phyloP scores from a whole-genome alignment of 2,113 vertebrate genomes.

The Pollachius pollachius region DNA sequence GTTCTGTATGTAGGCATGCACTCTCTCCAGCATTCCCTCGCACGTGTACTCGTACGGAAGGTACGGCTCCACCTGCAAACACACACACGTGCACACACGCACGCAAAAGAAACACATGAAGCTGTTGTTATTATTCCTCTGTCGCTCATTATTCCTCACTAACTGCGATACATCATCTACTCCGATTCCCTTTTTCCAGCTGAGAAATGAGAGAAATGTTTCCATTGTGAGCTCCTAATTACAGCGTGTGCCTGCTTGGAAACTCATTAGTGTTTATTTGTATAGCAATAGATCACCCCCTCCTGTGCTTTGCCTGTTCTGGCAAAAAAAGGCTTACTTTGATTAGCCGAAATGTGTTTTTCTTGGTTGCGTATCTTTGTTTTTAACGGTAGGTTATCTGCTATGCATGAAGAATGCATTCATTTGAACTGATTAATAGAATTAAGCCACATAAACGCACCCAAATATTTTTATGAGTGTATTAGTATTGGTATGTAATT shows the following conservation, averaged over 20 bases:
- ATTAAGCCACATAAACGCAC: no score
- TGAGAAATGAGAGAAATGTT: constrained; percentile 37
- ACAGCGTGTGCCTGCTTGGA: constrained; percentile 36
- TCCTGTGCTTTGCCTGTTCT: constrained; percentile 38
- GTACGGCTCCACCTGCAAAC: constrained; percentile 87
- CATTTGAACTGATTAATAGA: no score
- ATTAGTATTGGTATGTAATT: no score
- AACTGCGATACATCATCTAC: constrained; percentile 35
- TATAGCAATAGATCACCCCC: constrained; percentile 46
- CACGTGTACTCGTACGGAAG: constrained; percentile 96
- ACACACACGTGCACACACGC: constrained; percentile 15
- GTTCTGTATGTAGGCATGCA: constrained; percentile 93
- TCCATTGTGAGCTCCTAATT: constrained; percentile 51
- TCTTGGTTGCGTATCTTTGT: constrained; percentile 8
- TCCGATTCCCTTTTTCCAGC: constrained; percentile 41
- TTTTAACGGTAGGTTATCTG: neutral
- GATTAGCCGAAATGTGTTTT: constrained; percentile 26
- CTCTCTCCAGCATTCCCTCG: constrained; percentile 94
- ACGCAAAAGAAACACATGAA: constrained; percentile 14
- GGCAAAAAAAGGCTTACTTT: constrained; percentile 34
- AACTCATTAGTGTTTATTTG: constrained; percentile 57
- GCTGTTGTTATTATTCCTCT: neutral
- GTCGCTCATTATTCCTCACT: constrained; percentile 37
- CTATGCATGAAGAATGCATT: no score
- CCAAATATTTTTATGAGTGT: no score